Evolutionary conservation across 1,140 invertebrate genomes (phyloP).

Genomic region (Drosophila kohkoa): DNA sequence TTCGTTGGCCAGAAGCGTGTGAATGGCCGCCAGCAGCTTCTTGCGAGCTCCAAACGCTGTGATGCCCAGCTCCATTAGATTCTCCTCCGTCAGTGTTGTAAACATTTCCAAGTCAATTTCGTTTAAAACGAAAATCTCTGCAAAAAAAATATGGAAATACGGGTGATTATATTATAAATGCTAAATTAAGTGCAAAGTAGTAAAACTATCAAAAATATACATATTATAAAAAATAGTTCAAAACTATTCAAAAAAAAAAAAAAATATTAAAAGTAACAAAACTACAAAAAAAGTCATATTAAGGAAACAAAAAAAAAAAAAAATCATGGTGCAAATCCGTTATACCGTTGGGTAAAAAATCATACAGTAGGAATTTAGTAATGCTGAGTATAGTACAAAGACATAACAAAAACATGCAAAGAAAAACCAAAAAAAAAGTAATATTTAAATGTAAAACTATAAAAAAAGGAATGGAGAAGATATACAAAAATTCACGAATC

Average conservation of each 20-base stretch:
- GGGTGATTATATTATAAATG: neutral
- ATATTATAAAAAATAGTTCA: neutral
- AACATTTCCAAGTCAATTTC: conserved; percentile 96
- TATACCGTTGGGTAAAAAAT: too few species aligned
- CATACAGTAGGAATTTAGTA: too few species aligned
- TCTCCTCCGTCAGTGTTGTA: conserved; percentile 93
- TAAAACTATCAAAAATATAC: conserved; percentile 19
- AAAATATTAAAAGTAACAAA: conserved; percentile 3
- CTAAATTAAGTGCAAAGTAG: neutral
- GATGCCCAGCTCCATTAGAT: conserved; percentile 94
- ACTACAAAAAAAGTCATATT: neutral
- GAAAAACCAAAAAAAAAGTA: too few species aligned
- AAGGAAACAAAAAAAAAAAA: neutral
- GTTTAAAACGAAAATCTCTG: conserved; percentile 88
- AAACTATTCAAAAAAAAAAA: neutral
- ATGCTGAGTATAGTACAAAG: too few species aligned
- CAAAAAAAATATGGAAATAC: conserved; percentile 28
- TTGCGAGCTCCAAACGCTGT: conserved; percentile 94
- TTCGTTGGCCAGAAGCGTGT: conserved; percentile 85
- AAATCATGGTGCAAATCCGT: too few species aligned
- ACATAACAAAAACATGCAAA: too few species aligned
- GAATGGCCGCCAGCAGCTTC: conserved; percentile 94
- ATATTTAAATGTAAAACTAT: too few species aligned
- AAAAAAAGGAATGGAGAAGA: too few species aligned
- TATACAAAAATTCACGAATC: too few species aligned